These are phyloP conservation scores for Whitmania pigra DNA, from an alignment of 1,140 invertebrate species.

Conservation along the genomic window DNA sequence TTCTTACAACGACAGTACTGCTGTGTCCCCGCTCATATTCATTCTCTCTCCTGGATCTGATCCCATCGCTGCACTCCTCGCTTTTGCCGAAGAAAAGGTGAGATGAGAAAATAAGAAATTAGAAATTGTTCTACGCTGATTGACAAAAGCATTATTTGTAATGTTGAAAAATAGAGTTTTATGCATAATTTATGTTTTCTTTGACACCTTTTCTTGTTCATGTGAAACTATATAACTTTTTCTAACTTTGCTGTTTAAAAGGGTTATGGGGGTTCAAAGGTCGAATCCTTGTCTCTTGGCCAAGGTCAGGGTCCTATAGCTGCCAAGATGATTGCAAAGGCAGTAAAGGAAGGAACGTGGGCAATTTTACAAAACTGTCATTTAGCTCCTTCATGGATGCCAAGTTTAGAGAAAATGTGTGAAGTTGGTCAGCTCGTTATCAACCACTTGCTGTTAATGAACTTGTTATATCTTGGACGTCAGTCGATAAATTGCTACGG, in stretches of 20 bases:
- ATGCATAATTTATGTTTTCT: neutral
- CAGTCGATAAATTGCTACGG: neutral
- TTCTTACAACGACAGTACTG: slow-evolving; percentile 70
- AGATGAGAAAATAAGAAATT: neutral
- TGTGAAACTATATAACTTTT: neutral
- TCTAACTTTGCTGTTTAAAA: slow-evolving; percentile 19
- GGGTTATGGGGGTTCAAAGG: slow-evolving; percentile 64
- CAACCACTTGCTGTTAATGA: slow-evolving; percentile 44
- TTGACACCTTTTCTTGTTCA: too few relatives aligned
- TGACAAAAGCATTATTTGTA: neutral
- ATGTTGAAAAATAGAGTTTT: neutral
- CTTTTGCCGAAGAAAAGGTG: slow-evolving; percentile 64
- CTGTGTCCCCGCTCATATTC: slow-evolving; percentile 72
- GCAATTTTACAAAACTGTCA: slow-evolving; percentile 45
- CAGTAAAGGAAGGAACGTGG: slow-evolving; percentile 51
- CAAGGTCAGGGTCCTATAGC: slow-evolving; percentile 84
- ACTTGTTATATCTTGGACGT: neutral
- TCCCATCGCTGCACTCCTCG: slow-evolving; percentile 61
- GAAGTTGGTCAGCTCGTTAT: slow-evolving; percentile 30
- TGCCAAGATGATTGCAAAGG: slow-evolving; percentile 70
- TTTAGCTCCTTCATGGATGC: slow-evolving; percentile 43
- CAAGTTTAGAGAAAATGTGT: slow-evolving; percentile 41
- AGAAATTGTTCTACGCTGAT: neutral
- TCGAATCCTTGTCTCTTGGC: slow-evolving; percentile 76
- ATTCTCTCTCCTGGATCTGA: slow-evolving; percentile 81